These are phyloP conservation scores for Rhinolophus ferrumequinum DNA, from an alignment of 2,113 vertebrate genomes.

Conservation along the genomic window DNA sequence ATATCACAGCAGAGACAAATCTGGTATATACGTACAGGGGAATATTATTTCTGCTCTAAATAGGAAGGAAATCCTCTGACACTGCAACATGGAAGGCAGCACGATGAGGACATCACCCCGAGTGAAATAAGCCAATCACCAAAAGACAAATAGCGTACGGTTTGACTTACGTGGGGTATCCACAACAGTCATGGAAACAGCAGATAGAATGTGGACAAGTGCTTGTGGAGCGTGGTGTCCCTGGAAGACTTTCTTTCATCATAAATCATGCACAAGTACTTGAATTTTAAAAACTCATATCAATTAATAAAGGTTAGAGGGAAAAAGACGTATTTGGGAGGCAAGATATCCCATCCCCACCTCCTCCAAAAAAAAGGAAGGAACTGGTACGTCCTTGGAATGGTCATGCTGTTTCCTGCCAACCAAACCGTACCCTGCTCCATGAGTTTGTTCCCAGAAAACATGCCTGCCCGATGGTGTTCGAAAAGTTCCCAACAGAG, in stretches of 20 bases:
- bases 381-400: background rate
- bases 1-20: background rate
- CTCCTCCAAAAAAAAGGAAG: background rate
- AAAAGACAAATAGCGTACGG: background rate
- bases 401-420: background rate
- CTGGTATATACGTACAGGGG: background rate
- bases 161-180: background rate
- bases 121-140: too few species aligned
- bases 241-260: background rate
- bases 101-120: background rate
- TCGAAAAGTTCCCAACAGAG: background rate
- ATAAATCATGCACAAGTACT: background rate
- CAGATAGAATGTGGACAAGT: background rate
- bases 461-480: background rate
- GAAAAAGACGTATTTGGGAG: background rate
- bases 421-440: background rate
- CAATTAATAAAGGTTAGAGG: background rate
- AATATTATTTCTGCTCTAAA: background rate
- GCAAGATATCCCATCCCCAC: background rate
- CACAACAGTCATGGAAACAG: background rate
- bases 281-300: background rate
- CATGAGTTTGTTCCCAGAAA: background rate
- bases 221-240: background rate
- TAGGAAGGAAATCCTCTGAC: background rate
- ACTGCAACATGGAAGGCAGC: background rate